These are phyloP conservation scores for Trimorus sp. DNA, from an alignment of 2,888 invertebrate genomes.

Conservation along the genomic window DNA sequence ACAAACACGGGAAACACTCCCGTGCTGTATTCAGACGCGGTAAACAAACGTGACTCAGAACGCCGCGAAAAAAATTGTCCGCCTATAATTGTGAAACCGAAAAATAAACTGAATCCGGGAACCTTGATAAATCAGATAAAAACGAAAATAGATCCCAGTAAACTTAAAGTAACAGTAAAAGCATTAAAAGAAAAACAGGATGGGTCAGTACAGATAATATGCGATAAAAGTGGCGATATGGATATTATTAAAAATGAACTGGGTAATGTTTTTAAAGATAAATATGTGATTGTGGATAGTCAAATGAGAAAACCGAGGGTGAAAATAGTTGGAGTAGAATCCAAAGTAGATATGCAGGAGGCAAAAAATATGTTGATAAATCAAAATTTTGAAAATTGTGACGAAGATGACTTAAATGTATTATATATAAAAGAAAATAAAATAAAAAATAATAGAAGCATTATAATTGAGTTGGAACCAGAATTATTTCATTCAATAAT, in stretches of 20 bases:
- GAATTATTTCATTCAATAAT: neutral
- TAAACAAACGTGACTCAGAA: too few species aligned
- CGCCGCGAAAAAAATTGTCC: neutral
- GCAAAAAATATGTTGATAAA: neutral
- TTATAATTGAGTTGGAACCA: neutral
- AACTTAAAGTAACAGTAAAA: neutral
- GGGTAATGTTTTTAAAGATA: neutral
- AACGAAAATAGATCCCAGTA: neutral
- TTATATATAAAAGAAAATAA: neutral
- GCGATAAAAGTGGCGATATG: neutral
- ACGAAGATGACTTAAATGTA: neutral
- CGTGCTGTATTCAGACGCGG: too few species aligned
- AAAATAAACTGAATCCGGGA: neutral
- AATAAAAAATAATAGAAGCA: neutral
- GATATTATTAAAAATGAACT: neutral
- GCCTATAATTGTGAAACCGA: neutral
- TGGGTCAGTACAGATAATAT: neutral
- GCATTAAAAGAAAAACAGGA: neutral
- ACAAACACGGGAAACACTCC: too few species aligned
- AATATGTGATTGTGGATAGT: neutral
- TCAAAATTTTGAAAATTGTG: neutral
- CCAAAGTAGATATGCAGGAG: neutral
- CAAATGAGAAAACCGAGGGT: neutral
- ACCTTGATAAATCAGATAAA: neutral
- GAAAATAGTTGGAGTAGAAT: conserved; percentile 1